Evolutionary conservation across 2,113 vertebrate genomes (phyloP), one percentile per base, ranked within the genome.

Genomic region (Ailurus styani): DNA sequence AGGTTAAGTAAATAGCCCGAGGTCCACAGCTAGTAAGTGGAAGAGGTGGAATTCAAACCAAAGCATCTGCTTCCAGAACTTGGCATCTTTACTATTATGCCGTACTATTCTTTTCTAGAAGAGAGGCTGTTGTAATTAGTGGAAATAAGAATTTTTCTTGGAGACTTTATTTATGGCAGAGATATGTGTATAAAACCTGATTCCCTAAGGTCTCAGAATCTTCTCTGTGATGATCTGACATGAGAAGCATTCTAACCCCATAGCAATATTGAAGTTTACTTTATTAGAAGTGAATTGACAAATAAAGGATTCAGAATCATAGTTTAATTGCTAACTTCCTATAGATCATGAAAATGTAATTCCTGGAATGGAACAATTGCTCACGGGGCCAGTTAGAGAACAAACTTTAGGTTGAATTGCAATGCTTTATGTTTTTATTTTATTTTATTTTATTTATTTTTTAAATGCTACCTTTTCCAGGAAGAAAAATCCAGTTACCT

Each of bases 401-500:
- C 6, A 85, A 81, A 73, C 1, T 31, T 40, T 15, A 42, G 37
- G 64, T 60, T 93, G 64, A 93, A 60, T 81, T 96, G 23, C 29
- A 31, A 66, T 83, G 47, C 7, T 64, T 86, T 92, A 62, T 78
- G 6, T 37, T 90, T 84, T 89, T 57, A 31, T 91, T 83, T 70
- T 77, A 82, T 92, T 86, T 84, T 91, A n/a, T 73, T 62, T 62
- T 75, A 88, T 81, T 87, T 94, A 45, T 86, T 91, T 96, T 88
- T 70, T 70, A 91, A 90, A 87, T 50, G 37, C 2, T 57, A 90
- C 4, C 4, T 85, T 95, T 34, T 97, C 13, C 27, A 68, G 93
- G 31, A 95, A 78, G 54, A 94, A 95, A 96, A 91, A 75, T 79
- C 14, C 37, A 84, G 73, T 93, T 96, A 97, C 89, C 31, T 91